Evolutionary conservation across 2,797 vertebrate species (phyloP).

Genomic region (Coracias cyanogaster): DNA sequence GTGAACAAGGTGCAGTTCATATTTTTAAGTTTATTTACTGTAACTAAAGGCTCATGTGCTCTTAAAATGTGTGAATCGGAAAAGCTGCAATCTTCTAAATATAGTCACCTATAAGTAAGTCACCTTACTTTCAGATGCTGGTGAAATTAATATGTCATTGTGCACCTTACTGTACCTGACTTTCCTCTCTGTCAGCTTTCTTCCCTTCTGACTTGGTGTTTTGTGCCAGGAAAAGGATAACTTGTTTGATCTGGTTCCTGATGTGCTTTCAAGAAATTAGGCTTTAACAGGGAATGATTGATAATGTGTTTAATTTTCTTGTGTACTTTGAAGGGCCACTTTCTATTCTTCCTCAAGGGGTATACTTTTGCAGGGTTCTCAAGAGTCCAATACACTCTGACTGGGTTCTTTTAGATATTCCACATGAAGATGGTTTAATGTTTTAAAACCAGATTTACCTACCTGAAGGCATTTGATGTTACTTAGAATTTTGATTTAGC

Average conservation of each 20-base stretch:
- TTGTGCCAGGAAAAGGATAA: background rate
- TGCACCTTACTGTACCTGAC: background rate
- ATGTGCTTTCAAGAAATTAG: background rate
- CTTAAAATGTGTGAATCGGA: background rate
- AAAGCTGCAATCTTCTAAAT: background rate
- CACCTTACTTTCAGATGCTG: background rate
- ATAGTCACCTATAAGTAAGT: background rate
- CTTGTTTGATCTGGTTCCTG: background rate
- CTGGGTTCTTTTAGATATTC: background rate
- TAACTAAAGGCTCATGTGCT: background rate
- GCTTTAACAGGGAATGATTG: background rate
- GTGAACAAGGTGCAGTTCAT: background rate
- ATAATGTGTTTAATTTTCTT: background rate
- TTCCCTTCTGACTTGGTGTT: background rate
- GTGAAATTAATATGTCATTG: background rate
- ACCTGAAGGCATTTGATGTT: background rate
- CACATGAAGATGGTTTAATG: background rate
- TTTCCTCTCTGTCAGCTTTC: background rate
- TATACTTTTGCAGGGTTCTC: background rate
- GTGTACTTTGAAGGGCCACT: background rate
- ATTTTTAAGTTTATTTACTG: background rate
- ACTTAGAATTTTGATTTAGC: background rate
- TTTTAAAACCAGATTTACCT: background rate
- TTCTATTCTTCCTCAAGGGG: background rate
- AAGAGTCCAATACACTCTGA: background rate